Evolutionary conservation across 1,140 invertebrate genomes (phyloP), one percentile per base, ranked within the genome.

Genomic region (Drosophila nannoptera): DNA sequence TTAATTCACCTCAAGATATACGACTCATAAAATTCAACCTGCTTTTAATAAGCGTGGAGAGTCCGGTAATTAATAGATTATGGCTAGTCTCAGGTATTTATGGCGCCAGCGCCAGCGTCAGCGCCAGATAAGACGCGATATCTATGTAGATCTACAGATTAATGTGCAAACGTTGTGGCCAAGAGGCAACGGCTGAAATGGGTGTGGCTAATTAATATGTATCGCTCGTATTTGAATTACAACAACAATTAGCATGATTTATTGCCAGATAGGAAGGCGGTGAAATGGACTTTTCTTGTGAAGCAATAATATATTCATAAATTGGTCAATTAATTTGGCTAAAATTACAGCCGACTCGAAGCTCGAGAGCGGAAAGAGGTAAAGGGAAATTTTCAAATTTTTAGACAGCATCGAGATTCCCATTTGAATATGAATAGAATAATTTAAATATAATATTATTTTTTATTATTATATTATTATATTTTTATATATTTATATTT

Each of bases 11-110:
- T 22, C 1, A 22, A 22, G 3, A 70, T 62, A 67, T 46, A 46
- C 14, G 62, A 58, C 48, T 53, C 63, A 77, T 72, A 71, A 82
- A 67, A 58, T 59, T 53, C 68, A 73, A 60, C 55, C 76, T 60
- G 55, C 58, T 65, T 68, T 72, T 68, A 86, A 86, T 67, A 84
- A 71, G 81, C 86, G 80, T 84, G 81, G 80, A 83, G 77, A 83
- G 80, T 84, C 65, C 32, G 53, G 69, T 86, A 83, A 83, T 84
- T 83, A 84, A 86, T 83, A 84, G 83, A 83, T 84, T 83, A 83
- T 83, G 80, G 80, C 60, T 84, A 45, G 69, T 7, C 69, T 76
- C 54, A 59, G 81, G 69, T 80, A 80, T 80, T 83, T 80, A 83
- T 73, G 80, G 81, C 80, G 80, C 73, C 81, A 80, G 74, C 68